These are phyloP conservation scores for Trididemnum nubilum DNA, from an alignment of 23 tunicate species.

Conservation along the genomic window DNA sequence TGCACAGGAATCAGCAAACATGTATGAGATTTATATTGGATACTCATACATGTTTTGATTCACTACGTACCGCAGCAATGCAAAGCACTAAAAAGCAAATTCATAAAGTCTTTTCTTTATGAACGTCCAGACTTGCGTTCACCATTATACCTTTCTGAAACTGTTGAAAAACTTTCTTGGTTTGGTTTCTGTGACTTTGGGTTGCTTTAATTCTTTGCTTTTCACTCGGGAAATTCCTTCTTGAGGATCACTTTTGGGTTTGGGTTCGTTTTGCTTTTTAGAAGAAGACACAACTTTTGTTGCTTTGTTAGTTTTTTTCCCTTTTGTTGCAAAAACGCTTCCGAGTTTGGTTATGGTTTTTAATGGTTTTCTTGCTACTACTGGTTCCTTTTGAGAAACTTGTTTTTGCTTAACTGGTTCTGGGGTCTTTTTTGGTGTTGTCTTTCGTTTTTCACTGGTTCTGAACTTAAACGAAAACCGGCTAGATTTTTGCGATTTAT, in stretches of 20 bases:
- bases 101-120: too few relatives aligned
- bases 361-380: too few relatives aligned
- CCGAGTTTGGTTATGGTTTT: too few relatives aligned
- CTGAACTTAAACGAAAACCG: neutral
- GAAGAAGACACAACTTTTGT: neutral
- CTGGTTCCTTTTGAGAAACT: too few relatives aligned
- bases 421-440: neutral
- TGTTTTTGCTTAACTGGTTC: too few relatives aligned
- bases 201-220: neutral
- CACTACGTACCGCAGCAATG: too few relatives aligned
- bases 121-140: too few relatives aligned
- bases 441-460: neutral
- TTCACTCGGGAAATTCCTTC: neutral
- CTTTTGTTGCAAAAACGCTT: neutral
- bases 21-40: too few relatives aligned
- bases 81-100: too few relatives aligned
- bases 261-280: neutral
- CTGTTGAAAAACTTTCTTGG: constrained; percentile 2
- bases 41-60: too few relatives aligned
- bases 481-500: neutral
- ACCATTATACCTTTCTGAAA: constrained; percentile 33
- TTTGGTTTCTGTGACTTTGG: neutral
- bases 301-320: neutral
- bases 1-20: too few relatives aligned
- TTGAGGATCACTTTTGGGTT: neutral